Percentiles rank a stretch among this genome's conserved stretches.
phyloP scores from a whole-genome alignment of 2,113 vertebrate species.

The Prunella fulvescens region DNA sequence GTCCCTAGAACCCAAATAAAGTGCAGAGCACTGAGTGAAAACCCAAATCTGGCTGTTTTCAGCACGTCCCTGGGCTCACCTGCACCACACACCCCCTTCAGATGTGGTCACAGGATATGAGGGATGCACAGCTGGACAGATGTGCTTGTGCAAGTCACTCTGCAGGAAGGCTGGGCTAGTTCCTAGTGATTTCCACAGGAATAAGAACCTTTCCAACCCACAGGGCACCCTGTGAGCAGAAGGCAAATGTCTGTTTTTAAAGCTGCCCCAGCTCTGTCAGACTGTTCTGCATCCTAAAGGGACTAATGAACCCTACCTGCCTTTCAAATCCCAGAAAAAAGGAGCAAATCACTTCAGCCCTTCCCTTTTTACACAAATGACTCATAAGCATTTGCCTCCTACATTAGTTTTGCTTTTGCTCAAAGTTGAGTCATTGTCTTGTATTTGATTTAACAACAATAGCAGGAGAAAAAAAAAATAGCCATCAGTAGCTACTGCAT shows the following conservation, averaged over 20 bases:
- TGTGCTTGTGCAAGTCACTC: background rate
- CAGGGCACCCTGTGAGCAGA: background rate
- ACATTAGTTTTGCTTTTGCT: slow-evolving; percentile 45
- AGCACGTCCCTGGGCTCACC: rapidly evolving
- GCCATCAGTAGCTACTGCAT: background rate
- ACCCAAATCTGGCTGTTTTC: background rate
- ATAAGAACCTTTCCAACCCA: background rate
- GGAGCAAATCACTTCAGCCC: background rate
- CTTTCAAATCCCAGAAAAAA: background rate
- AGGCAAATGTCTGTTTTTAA: background rate
- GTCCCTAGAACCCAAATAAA: background rate
- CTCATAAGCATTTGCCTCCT: slow-evolving; percentile 46
- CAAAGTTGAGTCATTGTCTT: slow-evolving; percentile 50
- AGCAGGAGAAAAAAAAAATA: background rate
- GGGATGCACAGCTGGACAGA: background rate
- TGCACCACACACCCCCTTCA: background rate
- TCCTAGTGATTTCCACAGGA: background rate
- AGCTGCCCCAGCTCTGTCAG: background rate
- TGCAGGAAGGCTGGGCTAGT: background rate
- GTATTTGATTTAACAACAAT: slow-evolving; percentile 43
- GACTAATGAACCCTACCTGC: background rate
- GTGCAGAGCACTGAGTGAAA: background rate
- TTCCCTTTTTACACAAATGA: slow-evolving; percentile 12
- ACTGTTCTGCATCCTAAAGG: background rate
- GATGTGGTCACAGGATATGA: background rate